These are phyloP conservation scores for Ursus arctos DNA, from an alignment of 2,113 vertebrate species.

Conservation along the genomic window DNA sequence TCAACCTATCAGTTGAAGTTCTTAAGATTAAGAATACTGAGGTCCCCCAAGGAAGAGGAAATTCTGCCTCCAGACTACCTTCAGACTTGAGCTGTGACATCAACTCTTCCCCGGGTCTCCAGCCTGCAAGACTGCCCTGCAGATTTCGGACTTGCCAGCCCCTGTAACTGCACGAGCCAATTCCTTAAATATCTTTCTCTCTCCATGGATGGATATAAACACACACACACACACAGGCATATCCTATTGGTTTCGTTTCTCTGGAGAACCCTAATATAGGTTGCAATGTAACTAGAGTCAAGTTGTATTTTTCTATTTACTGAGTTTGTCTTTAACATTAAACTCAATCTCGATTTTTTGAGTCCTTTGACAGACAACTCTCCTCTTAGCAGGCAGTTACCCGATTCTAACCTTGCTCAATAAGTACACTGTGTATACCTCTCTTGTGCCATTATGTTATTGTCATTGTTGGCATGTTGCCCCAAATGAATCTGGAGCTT, in stretches of 20 bases:
- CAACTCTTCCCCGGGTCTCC: not conserved
- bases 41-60: not conserved
- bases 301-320: not conserved
- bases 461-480: not conserved
- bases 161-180: no score
- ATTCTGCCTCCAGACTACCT: not conserved
- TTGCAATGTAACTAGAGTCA: not conserved
- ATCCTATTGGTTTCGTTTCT: not conserved
- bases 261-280: not conserved
- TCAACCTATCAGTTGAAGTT: not conserved
- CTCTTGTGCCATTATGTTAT: not conserved
- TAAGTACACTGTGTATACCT: no score
- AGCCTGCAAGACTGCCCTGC: not conserved
- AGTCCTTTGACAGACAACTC: not conserved
- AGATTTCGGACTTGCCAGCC: not conserved
- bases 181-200: slow-evolving; percentile 29
- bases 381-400: not conserved
- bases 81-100: not conserved
- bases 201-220: no score
- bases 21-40: not conserved
- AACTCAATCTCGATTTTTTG: not conserved
- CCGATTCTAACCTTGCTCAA: not conserved
- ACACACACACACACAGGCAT: not conserved
- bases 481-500: not conserved
- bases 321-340: not conserved